These are phyloP conservation scores for Leptonema lineaticorne DNA, from an alignment of 1,140 invertebrate species.

Conservation along the genomic window DNA sequence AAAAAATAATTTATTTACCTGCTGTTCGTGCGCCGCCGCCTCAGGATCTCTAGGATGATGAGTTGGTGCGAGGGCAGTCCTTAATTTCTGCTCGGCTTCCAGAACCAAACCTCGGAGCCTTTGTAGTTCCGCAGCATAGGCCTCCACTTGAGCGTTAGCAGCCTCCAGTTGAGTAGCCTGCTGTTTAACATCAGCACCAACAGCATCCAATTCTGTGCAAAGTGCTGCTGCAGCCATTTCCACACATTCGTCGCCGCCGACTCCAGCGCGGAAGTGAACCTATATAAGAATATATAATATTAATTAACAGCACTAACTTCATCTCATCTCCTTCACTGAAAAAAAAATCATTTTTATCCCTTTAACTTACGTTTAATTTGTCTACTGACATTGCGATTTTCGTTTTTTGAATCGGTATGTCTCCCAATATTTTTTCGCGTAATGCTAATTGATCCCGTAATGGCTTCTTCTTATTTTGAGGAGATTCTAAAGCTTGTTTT, in stretches of 20 bases:
- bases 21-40: constrained; percentile 81
- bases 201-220: constrained; percentile 65
- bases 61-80: constrained; percentile 71
- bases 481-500: constrained; percentile 72
- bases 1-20: constrained; percentile 65
- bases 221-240: constrained; percentile 70
- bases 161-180: constrained; percentile 73
- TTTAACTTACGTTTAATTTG: constrained; percentile 79
- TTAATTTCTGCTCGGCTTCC: constrained; percentile 81
- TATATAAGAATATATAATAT: constrained; percentile 45
- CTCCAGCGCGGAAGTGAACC: constrained; percentile 85
- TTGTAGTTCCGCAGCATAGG: constrained; percentile 87
- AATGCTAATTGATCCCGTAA: constrained; percentile 80
- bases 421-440: constrained; percentile 83
- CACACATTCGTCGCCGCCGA: constrained; percentile 76
- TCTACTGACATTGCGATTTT: constrained; percentile 90
- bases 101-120: constrained; percentile 78
- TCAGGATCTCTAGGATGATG: constrained; percentile 80
- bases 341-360: too few species aligned
- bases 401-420: constrained; percentile 85
- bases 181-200: constrained; percentile 66
- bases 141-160: constrained; percentile 82
- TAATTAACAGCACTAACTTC: not conserved
- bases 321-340: too few species aligned
- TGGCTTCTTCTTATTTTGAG: constrained; percentile 81